Evolutionary conservation across 2,113 vertebrate genomes (phyloP), one percentile per base, ranked within the genome.

Genomic region (Thryonomys swinderianus): DNA sequence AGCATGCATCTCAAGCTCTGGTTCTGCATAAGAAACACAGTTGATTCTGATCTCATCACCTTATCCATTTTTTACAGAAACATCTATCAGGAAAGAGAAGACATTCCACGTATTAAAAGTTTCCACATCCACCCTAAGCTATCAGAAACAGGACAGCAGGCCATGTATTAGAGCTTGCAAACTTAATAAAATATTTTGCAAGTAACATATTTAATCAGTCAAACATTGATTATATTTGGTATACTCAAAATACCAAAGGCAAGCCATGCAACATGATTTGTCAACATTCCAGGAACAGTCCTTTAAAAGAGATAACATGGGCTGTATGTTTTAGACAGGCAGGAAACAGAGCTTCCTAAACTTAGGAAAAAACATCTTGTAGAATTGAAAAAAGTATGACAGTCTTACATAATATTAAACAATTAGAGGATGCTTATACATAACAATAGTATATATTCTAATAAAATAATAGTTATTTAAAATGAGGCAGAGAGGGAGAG

Each of bases 41-140:
- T 83, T 96, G 98, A 96, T 95, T 97, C 97, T 84, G 74, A 97
- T 95, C 97, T 93, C 86, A 51, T 86, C 96, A 92, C 93, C 95
- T 97, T 45, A 90, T 10, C 96, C 95, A 45, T 91, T 96, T 96
- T 97, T 66, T 88, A 96, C 96, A 97, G 89, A 96, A 98, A 94
- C 93, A 96, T 91, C 95, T 96, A 97, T 53, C 97, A 96, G 88
- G 59, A 90, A 95, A 97, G 45, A 80, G 96, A 95, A 98, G 85
- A 95, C 95, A 97, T 66, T 93, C 89, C 73, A 76, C 7, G 85
- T 61, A 97, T 95, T 96, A 97, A 98, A 98, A 94, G 88, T 95
- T 95, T 85, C 90, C 94, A 85, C 80, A 94, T 71, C 48, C 42
- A 93, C 94, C 74, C 94, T 94, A 2, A 96, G 91, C 93, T 97